phyloP scores from a whole-genome alignment of 2,888 invertebrate species.

The Teinopalpus imperialis region DNA sequence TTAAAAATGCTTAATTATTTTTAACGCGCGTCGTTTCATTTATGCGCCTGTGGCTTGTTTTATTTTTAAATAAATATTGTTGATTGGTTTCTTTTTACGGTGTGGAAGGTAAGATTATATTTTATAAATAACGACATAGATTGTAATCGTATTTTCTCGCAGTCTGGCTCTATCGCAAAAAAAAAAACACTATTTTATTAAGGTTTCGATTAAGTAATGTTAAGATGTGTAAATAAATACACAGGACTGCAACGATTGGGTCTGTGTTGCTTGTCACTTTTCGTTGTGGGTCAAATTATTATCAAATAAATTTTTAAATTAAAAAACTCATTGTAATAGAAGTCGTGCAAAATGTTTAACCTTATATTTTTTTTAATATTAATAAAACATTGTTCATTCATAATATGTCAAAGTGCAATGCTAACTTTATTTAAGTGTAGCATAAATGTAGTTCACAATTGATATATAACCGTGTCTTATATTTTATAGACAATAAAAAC shows the following conservation, averaged over 20 bases:
- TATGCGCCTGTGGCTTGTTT: slow-evolving; percentile 35
- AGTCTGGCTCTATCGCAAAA: slow-evolving; percentile 63
- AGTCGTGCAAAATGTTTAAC: too few relatives aligned
- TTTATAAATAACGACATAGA: slow-evolving; percentile 51
- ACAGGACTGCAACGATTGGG: slow-evolving; percentile 50
- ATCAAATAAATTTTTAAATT: not conserved
- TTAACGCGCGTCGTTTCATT: slow-evolving; percentile 37
- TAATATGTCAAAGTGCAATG: slow-evolving; percentile 2
- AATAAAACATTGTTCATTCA: too few relatives aligned
- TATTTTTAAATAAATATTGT: slow-evolving; percentile 40
- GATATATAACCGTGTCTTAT: slow-evolving; percentile 4
- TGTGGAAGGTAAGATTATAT: slow-evolving; percentile 49
- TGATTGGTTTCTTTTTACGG: slow-evolving; percentile 36
- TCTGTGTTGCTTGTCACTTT: slow-evolving; percentile 22
- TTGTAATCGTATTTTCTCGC: slow-evolving; percentile 57
- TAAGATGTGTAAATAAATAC: slow-evolving; percentile 75
- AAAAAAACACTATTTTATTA: slow-evolving; percentile 57
- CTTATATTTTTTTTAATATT: too few relatives aligned
- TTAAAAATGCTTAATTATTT: slow-evolving; percentile 10
- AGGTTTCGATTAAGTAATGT: slow-evolving; percentile 61
- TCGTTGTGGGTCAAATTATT: slow-evolving; percentile 1
- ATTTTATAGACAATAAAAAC: slow-evolving; percentile 11
- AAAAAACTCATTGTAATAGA: not conserved
- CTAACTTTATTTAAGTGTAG: slow-evolving; percentile 2
- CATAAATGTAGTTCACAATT: slow-evolving; percentile 5